Conservation (phyloP, 2,888 invertebrate genomes). For the Merodon equestris region DNA sequence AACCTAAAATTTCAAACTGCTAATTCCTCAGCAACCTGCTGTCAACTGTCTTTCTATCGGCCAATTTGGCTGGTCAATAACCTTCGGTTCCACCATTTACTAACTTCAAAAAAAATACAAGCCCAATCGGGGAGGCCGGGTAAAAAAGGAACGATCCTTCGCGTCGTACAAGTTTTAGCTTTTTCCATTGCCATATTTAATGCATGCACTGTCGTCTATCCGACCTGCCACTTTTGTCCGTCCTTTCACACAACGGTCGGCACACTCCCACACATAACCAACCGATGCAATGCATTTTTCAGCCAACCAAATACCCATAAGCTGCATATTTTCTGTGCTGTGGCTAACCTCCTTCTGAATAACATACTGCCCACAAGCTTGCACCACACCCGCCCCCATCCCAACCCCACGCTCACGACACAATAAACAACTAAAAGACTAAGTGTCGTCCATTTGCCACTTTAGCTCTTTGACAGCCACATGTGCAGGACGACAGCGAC, state of each 20-base stretch:
- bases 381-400: slow-evolving; percentile 28
- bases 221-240: slow-evolving; percentile 22
- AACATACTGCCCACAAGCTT: slow-evolving; percentile 56
- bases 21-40: too few relatives aligned
- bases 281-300: slow-evolving; percentile 60
- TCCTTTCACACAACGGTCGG: slow-evolving; percentile 17
- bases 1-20: too few relatives aligned
- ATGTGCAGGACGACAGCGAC: not conserved
- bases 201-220: slow-evolving; percentile 23
- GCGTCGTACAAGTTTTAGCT: slow-evolving; percentile 49
- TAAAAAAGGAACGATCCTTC: too few relatives aligned
- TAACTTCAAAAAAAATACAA: too few relatives aligned
- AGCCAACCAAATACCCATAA: slow-evolving; percentile 45
- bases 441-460: slow-evolving; percentile 59
- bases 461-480: slow-evolving; percentile 48
- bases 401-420: not conserved
- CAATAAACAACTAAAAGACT: slow-evolving; percentile 41
- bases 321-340: slow-evolving; percentile 59
- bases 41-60: too few relatives aligned
- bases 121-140: too few relatives aligned
- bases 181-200: slow-evolving; percentile 59
- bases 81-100: too few relatives aligned
- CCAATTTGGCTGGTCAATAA: too few relatives aligned
- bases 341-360: slow-evolving; percentile 60
- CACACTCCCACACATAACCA: slow-evolving; percentile 26